Evolutionary conservation across 2,888 invertebrate genomes (phyloP), one percentile per base, ranked within the genome.

Genomic region (Smittia aterrima): DNA sequence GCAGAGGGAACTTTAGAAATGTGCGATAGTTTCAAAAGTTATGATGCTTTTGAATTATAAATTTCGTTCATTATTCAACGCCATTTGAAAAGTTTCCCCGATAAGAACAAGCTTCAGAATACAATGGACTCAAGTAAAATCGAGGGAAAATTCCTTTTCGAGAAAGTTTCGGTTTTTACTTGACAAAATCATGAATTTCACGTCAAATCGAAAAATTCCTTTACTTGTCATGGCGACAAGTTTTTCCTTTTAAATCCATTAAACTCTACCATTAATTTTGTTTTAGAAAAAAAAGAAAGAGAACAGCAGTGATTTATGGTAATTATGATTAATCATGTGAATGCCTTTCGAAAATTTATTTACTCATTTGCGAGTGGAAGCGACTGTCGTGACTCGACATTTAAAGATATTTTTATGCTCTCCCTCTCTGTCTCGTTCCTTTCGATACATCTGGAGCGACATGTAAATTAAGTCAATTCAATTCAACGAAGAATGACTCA

Each of bases 281-380:
- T 38, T n/a, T 47, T 11, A 6, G n/a, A 47, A 47, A 47, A 47
- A 2, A 13, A 11, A 6, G 16, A 47, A 6, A 7, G 3, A 47
- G n/a, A n/a, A n/a, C n/a, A n/a, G 32, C 58, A 3, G 20, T 7
- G 58, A 58, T 22, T 58, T 58, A 58, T 11, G 18, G 1, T 20
- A 58, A 58, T 58, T 58, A 58, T 58, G 58, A 58, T 58, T 58
- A 58, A 58, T 58, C 18, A 58, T 58, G 18, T 6, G 20, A 58
- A 58, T 20, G 7, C 18, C 58, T 47, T 47, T 47, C n/a, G 4
- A n/a, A 47, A 47, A 47, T 16, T 47, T 4, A 16, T 13, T 47
- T 11, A 18, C 53, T 6, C 32, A 32, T 32, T 32, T 32, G 32
- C 3, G 32, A 6, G 9, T 32, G 9, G 32, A 32, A 32, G 32